A percentile compares a stretch with the other conserved stretches of the same genome.
phyloP scores from a whole-genome alignment of 1,140 invertebrate species.

The Plutomurus gul region DNA sequence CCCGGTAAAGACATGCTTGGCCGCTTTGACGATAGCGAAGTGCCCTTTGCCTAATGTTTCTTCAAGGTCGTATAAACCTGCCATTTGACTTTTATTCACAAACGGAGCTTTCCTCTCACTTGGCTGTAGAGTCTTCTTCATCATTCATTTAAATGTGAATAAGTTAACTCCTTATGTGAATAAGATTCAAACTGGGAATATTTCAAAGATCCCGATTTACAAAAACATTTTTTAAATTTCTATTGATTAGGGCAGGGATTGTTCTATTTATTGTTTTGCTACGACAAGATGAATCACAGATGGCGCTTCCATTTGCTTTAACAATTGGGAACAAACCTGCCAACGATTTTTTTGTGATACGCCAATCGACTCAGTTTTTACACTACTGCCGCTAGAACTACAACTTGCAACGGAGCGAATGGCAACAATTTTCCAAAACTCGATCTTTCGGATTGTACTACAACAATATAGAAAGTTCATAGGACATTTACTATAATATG shows the following conservation, averaged over 20 bases:
- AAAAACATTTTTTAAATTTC: conserved; percentile 11
- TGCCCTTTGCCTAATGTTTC: conserved; percentile 93
- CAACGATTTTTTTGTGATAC: too few relatives aligned
- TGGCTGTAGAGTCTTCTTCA: conserved; percentile 41
- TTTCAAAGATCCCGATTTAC: neutral
- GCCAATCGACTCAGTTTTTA: too few relatives aligned
- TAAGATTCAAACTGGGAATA: neutral
- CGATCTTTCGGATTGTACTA: neutral
- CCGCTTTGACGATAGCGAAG: conserved; percentile 98
- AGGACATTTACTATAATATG: too few relatives aligned
- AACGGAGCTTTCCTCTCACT: conserved; percentile 25
- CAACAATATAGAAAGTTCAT: too few relatives aligned
- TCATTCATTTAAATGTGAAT: conserved; percentile 15
- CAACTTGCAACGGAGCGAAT: too few relatives aligned
- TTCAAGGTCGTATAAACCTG: conserved; percentile 93
- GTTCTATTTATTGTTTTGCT: conserved; percentile 20
- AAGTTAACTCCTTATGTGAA: neutral
- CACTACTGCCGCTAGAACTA: too few relatives aligned
- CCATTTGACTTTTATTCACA: conserved; percentile 68
- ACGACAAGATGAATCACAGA: neutral
- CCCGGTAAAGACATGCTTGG: conserved; percentile 98
- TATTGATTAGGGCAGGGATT: conserved; percentile 28
- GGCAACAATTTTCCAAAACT: neutral
- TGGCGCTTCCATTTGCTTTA: neutral
- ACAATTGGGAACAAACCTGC: neutral